Percentiles rank a stretch among this genome's conserved stretches.
These are phyloP conservation scores for Panagrolaimus sp. DNA, from an alignment of 1,140 invertebrate species.

Conservation along the genomic window DNA sequence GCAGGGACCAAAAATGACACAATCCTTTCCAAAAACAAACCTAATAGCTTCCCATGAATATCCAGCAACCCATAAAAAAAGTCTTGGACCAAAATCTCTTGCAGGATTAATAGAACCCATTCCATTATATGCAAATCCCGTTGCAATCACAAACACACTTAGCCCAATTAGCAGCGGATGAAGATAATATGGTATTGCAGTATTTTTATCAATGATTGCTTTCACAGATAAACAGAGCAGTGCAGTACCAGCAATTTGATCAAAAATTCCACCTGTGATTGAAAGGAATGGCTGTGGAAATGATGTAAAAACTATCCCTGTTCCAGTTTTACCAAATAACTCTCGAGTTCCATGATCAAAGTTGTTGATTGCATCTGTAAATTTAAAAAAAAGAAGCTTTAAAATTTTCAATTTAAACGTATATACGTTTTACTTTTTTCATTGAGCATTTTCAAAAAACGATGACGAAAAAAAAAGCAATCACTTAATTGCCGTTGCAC, in stretches of 20 bases:
- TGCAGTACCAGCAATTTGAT: slow-evolving; percentile 61
- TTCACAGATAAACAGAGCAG: slow-evolving; percentile 62
- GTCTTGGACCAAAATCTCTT: slow-evolving; percentile 64
- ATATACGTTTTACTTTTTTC: too few relatives aligned
- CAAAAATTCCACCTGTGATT: slow-evolving; percentile 59
- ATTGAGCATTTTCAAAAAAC: too few relatives aligned
- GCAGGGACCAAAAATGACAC: too few relatives aligned
- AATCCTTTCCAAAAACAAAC: too few relatives aligned
- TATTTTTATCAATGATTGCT: slow-evolving; percentile 63
- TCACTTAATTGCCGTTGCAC: too few relatives aligned
- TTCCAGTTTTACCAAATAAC: slow-evolving; percentile 56
- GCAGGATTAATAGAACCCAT: slow-evolving; percentile 66
- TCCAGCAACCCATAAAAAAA: slow-evolving; percentile 64
- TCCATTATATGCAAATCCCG: slow-evolving; percentile 61
- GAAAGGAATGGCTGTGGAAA: slow-evolving; percentile 62
- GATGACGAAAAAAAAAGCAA: too few relatives aligned
- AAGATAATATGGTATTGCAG: slow-evolving; percentile 60
- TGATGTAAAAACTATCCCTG: slow-evolving; percentile 65
- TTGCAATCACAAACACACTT: slow-evolving; percentile 61
- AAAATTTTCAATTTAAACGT: too few relatives aligned
- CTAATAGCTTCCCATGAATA: slow-evolving; percentile 63
- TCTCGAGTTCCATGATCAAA: slow-evolving; percentile 60
- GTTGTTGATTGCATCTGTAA: slow-evolving; percentile 60
- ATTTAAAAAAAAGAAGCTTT: too few relatives aligned
- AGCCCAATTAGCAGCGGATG: slow-evolving; percentile 63